A percentile compares a stretch with the other conserved stretches of the same genome.
Evolutionary conservation across 2,113 vertebrate species (phyloP).

Genomic region (Protobothrops flavoviridis): DNA sequence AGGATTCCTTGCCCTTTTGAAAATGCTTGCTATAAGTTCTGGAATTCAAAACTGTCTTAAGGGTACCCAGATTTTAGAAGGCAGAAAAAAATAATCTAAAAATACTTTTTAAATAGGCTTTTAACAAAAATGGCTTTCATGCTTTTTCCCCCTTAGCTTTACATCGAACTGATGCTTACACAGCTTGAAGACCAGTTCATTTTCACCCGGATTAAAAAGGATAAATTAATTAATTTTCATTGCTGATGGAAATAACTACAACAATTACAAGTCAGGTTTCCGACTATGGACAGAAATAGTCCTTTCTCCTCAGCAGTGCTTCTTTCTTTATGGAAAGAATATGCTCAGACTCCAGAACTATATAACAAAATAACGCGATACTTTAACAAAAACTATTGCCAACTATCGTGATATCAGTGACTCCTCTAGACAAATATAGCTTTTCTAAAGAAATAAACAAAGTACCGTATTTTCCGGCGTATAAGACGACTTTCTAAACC

Average conservation of each 20-base stretch:
- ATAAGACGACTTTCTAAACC: too few relatives aligned
- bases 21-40: not conserved
- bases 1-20: not conserved
- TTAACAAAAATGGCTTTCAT: not conserved
- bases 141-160: not conserved
- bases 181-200: not conserved
- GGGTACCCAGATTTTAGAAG: not conserved
- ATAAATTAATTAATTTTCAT: conserved; percentile 18
- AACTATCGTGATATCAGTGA: not conserved
- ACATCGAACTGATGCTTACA: not conserved
- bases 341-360: not conserved
- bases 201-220: conserved; percentile 4
- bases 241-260: conserved; percentile 6
- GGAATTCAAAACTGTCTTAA: not conserved
- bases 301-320: not conserved
- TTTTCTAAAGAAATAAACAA: not conserved
- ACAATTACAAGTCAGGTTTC: not conserved
- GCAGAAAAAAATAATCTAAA: not conserved
- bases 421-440: not conserved
- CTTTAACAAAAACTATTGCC: not conserved
- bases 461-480: too few relatives aligned
- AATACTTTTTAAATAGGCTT: not conserved
- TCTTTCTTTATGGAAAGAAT: not conserved
- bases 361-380: not conserved
- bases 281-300: not conserved